A percentile compares a stretch with the other conserved stretches of the same genome.
These are phyloP conservation scores for Ptilodon capucinus DNA, from an alignment of 2,888 invertebrate genomes.

Conservation along the genomic window DNA sequence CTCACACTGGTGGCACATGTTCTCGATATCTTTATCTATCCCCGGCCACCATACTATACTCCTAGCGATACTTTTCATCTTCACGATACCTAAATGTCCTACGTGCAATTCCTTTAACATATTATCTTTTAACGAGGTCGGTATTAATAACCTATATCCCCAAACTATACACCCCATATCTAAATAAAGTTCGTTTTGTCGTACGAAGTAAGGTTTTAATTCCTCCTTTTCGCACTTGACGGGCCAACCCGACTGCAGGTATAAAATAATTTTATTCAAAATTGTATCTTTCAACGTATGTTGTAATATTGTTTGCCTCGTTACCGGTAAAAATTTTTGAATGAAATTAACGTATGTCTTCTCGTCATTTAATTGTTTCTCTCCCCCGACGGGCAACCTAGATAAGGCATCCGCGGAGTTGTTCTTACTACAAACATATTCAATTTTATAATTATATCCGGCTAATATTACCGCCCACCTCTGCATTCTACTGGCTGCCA, in stretches of 20 bases:
- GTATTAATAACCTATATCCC: conserved; percentile 7
- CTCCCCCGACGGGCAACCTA: neutral
- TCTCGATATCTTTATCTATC: conserved; percentile 18
- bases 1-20: conserved; percentile 7
- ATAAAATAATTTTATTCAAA: neutral
- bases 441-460: neutral
- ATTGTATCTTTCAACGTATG: neutral
- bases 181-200: neutral
- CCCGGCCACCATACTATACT: conserved; percentile 28
- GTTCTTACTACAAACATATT: neutral
- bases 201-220: neutral
- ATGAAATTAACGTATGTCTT: conserved; percentile 3
- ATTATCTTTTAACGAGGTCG: neutral
- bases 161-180: conserved; percentile 4
- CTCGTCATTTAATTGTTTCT: neutral
- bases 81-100: conserved; percentile 24
- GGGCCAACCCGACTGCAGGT: conserved; percentile 1
- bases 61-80: conserved; percentile 21
- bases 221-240: neutral
- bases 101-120: conserved; percentile 17
- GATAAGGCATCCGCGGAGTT: conserved; percentile 3
- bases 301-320: neutral
- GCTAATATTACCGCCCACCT: neutral
- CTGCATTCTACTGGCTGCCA: neutral
- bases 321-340: conserved; percentile 2